Percentiles rank a stretch among this genome's conserved stretches.
Evolutionary conservation across 2,113 vertebrate species (phyloP).

Genomic region (Aix galericulata): DNA sequence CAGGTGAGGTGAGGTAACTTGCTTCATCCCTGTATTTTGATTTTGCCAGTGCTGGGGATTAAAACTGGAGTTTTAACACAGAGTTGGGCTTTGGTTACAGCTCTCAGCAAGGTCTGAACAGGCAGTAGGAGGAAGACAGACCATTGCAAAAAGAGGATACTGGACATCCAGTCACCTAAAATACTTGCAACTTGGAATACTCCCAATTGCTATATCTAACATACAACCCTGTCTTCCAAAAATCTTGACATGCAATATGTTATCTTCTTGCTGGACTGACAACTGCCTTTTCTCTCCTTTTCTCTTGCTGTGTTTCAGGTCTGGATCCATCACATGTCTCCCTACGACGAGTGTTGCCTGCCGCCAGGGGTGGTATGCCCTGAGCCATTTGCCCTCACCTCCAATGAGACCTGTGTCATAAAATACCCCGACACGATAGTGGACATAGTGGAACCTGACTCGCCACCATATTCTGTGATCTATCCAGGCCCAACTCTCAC

Average conservation of each 20-base stretch:
- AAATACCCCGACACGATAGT: conserved; percentile 36
- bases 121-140: not conserved
- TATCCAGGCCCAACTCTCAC: conserved; percentile 55
- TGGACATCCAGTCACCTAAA: not conserved
- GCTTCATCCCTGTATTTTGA: not conserved
- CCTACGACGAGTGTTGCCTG: conserved; percentile 16
- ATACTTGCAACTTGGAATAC: no score
- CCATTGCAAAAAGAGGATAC: not conserved
- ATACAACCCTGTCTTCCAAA: not conserved
- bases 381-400: conserved; percentile 21
- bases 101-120: not conserved
- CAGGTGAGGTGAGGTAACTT: not conserved
- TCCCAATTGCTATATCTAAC: rapidly evolving
- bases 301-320: not conserved
- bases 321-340: conserved; percentile 27
- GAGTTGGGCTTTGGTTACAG: not conserved
- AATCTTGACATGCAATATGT: rapidly evolving
- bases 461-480: not conserved
- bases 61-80: rapidly evolving
- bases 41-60: not conserved
- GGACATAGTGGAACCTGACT: conserved; percentile 31
- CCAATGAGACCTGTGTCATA: not conserved
- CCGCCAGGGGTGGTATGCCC: not conserved
- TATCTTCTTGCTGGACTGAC: not conserved
- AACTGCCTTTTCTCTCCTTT: no score